phyloP scores from a whole-genome alignment of 1,140 invertebrate genomes.

The Phenacoccus solenopsis region DNA sequence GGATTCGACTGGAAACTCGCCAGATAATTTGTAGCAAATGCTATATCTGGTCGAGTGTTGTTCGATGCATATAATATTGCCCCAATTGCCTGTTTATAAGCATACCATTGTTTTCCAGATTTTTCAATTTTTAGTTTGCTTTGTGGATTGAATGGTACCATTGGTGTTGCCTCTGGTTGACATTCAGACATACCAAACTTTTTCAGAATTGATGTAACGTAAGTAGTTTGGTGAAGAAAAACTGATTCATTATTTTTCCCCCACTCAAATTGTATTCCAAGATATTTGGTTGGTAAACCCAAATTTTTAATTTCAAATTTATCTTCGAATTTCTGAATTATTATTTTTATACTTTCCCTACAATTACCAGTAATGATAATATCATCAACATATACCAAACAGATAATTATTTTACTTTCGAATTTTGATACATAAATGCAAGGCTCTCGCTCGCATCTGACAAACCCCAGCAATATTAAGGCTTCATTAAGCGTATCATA shows the following conservation, averaged over 20 bases:
- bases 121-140: conserved; percentile 20
- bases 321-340: conserved; percentile 21
- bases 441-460: conserved; percentile 22
- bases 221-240: conserved; percentile 26
- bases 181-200: conserved; percentile 28
- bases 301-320: conserved; percentile 26
- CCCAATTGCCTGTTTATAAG: conserved; percentile 29
- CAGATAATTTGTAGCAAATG: conserved; percentile 29
- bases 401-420: conserved; percentile 12
- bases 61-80: conserved; percentile 30
- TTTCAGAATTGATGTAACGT: conserved; percentile 25
- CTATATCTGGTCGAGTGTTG: conserved; percentile 32
- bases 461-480: conserved; percentile 26
- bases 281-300: conserved; percentile 23
- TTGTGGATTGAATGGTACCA: conserved; percentile 8
- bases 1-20: conserved; percentile 22
- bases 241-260: conserved; percentile 21
- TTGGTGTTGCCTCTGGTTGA: conserved; percentile 28
- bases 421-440: conserved; percentile 24
- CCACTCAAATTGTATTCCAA: conserved; percentile 30
- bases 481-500: conserved; percentile 29
- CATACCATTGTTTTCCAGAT: conserved; percentile 20
- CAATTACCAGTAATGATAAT: conserved; percentile 26
- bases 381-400: conserved; percentile 33
- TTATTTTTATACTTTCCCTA: conserved; percentile 24